Base-by-base conservation (phyloP, 1,140 invertebrate genomes). In the Babylonia areolata region DNA sequence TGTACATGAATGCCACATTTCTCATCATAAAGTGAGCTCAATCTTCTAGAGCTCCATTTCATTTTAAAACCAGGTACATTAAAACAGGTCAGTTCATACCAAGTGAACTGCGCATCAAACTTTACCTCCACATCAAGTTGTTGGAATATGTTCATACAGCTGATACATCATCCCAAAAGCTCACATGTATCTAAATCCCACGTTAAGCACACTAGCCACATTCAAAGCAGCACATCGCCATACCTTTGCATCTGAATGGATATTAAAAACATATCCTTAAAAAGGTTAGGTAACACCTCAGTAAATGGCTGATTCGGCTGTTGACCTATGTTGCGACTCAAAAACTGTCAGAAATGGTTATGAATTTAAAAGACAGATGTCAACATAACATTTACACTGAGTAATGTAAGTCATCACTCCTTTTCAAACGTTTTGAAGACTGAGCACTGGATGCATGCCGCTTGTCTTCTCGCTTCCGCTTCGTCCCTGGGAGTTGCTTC, bases 401-500 rank as follows among this genome's bases (percentile, higher is more conserved):
- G 20, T 23, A 73, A 5, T 69, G 82, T 42, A 84, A 31, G 31
- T 69, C 64, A 23, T 84, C 82, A 75, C 82, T 84, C n/a, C 64
- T 64, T n/a, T 40, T 58, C 40, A 84, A 73, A 5, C 82, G 35
- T 75, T 84, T 84, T 11, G 82, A 17, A 0, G 64, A 84, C 11
- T 64, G 82, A 28, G 64, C 39, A 31, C 33, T 64, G 35, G 69
- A 33, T n/a, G 28, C 37, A 9, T 35, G 40, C 15, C 23, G 82
- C 40, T 73, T 84, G 64, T 88, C 85, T 81, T 88, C 87, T 75
- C 85, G 84, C 46, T 84, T 86, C 15, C 87, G 54, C 77, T 88
- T 88, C 5, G 33, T 39, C 33, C 81, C 85, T 42, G 77, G 35
- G 5, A 84, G 71, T 37, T 83, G 81, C 20, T 84, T 77, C 33